Conservation (phyloP, 2,113 vertebrate genomes). For the Mus spicilegus region DNA sequence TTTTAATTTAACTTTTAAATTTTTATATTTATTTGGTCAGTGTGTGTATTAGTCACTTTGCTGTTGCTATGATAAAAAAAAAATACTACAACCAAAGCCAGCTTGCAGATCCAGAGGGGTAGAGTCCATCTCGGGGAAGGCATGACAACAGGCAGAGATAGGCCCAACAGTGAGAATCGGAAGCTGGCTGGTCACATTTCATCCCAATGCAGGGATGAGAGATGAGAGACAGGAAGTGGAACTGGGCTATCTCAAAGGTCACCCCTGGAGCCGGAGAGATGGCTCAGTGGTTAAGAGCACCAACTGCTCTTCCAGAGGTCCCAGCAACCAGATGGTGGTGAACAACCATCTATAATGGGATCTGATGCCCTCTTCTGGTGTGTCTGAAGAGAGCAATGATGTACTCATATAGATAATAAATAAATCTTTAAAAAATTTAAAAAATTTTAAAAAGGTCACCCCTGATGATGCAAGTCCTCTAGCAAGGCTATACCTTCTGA, state of each 20-base stretch:
- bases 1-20: neutral
- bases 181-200: neutral
- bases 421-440: too few relatives aligned
- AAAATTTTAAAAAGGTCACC: neutral
- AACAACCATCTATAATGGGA: too few relatives aligned
- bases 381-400: too few relatives aligned
- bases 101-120: neutral
- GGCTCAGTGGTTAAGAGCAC: too few relatives aligned
- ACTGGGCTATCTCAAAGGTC: neutral
- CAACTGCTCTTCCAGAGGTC: too few relatives aligned
- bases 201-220: neutral
- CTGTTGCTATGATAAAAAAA: neutral
- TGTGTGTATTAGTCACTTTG: neutral
- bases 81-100: neutral
- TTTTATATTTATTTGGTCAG: neutral
- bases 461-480: neutral
- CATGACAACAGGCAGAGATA: neutral
- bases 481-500: neutral
- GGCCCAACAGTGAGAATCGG: fast-evolving
- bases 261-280: neutral
- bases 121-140: too few relatives aligned
- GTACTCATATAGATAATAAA: too few relatives aligned
- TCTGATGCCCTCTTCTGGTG: too few relatives aligned
- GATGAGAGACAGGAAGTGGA: neutral
- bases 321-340: too few relatives aligned